Evolutionary conservation across 2,888 invertebrate species (phyloP).

Genomic region (Dioctria linearis): DNA sequence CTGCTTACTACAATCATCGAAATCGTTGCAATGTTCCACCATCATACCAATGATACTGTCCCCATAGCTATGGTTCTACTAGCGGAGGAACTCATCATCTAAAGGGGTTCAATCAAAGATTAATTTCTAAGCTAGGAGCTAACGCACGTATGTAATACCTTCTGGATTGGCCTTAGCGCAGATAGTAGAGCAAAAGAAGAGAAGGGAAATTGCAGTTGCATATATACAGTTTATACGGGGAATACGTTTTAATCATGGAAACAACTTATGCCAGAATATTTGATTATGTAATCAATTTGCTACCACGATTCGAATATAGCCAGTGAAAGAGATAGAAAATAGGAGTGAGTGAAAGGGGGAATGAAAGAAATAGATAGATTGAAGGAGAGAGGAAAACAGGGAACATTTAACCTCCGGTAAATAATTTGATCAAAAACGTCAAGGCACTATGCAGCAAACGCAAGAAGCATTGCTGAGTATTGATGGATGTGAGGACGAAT

Average conservation of each 20-base stretch:
- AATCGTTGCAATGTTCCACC: too few relatives aligned
- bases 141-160: not conserved
- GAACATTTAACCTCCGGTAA: not conserved
- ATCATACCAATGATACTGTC: not conserved
- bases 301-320: slow-evolving; percentile 1
- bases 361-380: too few relatives aligned
- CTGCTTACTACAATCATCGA: too few relatives aligned
- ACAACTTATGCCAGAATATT: slow-evolving; percentile 44
- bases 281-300: slow-evolving; percentile 50
- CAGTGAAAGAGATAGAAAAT: too few relatives aligned
- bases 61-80: not conserved
- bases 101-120: slow-evolving; percentile 21
- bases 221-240: slow-evolving; percentile 8
- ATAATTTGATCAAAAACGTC: not conserved
- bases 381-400: too few relatives aligned
- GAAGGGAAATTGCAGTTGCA: not conserved
- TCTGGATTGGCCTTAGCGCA: not conserved
- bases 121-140: slow-evolving; percentile 9
- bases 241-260: slow-evolving; percentile 28
- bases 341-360: too few relatives aligned
- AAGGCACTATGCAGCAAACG: not conserved
- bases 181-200: not conserved
- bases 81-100: not conserved
- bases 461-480: not conserved
- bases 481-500: slow-evolving; percentile 6